These are phyloP conservation scores for Bovichtus variegatus DNA, from an alignment of 2,797 vertebrate genomes.

Conservation along the genomic window DNA sequence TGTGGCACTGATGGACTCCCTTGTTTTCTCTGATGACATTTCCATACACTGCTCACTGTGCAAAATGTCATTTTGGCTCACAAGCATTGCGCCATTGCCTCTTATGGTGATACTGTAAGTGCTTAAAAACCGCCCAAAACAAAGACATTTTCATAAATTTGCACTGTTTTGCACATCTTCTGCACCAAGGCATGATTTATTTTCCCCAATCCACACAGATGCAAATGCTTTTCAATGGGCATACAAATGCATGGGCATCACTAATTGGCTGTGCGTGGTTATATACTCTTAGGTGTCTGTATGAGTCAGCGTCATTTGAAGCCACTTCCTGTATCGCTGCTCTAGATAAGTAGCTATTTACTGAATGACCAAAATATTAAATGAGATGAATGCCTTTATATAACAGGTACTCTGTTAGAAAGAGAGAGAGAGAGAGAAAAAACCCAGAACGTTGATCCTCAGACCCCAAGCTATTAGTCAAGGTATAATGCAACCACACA, in stretches of 20 bases:
- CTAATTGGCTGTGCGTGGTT: slow-evolving; percentile 64
- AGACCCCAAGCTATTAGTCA: slow-evolving; percentile 56
- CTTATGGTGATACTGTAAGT: slow-evolving; percentile 16
- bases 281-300: slow-evolving; percentile 45
- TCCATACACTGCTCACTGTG: slow-evolving; percentile 46
- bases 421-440: slow-evolving; percentile 11
- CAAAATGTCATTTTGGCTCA: slow-evolving; percentile 57
- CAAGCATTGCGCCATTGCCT: slow-evolving; percentile 6
- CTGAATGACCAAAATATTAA: slow-evolving; percentile 65
- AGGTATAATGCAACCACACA: slow-evolving; percentile 52
- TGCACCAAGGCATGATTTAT: slow-evolving; percentile 40
- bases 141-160: slow-evolving; percentile 21
- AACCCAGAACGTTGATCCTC: slow-evolving; percentile 35
- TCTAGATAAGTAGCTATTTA: slow-evolving; percentile 67
- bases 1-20: slow-evolving; percentile 69
- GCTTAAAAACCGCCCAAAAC: slow-evolving; percentile 17
- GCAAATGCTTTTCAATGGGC: slow-evolving; percentile 55
- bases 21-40: slow-evolving; percentile 72
- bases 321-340: slow-evolving; percentile 57
- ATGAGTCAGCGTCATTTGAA: slow-evolving; percentile 65
- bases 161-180: slow-evolving; percentile 53
- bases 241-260: slow-evolving; percentile 56
- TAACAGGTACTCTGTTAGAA: slow-evolving; percentile 49
- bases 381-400: slow-evolving; percentile 63
- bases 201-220: slow-evolving; percentile 33